Percentiles rank a stretch among this genome's conserved stretches.
Evolutionary conservation across 92 coral and sea anemone species (phyloP).

Genomic region (Pocillopora grandis): DNA sequence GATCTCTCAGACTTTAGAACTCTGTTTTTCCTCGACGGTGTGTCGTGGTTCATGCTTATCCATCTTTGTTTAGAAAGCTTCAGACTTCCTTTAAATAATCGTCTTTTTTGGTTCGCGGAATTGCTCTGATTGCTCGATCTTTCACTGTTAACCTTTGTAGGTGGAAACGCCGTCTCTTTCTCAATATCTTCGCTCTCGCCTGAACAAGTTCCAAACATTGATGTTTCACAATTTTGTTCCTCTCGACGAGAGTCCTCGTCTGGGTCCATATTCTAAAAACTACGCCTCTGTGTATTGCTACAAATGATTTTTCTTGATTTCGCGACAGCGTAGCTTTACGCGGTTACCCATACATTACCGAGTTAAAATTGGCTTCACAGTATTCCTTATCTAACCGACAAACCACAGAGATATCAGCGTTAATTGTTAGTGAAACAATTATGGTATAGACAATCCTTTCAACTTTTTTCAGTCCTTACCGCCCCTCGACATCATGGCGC

Average conservation of each 20-base stretch:
- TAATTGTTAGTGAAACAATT: conserved; percentile 5
- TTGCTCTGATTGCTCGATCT: background rate
- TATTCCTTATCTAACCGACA: no score
- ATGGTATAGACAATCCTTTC: background rate
- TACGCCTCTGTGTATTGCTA: no score
- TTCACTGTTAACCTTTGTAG: background rate
- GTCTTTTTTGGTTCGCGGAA: background rate
- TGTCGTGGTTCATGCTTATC: conserved; percentile 24
- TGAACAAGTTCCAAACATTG: no score
- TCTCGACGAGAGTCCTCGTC: no score
- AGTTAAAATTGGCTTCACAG: no score
- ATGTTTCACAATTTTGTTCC: no score
- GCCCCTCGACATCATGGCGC: background rate
- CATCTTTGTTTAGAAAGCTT: conserved; percentile 22
- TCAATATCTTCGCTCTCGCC: background rate
- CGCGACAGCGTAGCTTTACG: no score
- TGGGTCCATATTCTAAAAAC: no score
- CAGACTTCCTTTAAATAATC: conserved; percentile 7
- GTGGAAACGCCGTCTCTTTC: background rate
- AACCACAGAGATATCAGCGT: no score
- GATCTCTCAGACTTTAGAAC: conserved; percentile 21
- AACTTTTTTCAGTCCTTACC: background rate
- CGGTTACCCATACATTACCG: no score
- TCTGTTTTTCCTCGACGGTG: conserved; percentile 17
- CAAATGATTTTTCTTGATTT: no score